Conservation (phyloP, 1,140 invertebrate species). For the Drosophila nigromelanica region DNA sequence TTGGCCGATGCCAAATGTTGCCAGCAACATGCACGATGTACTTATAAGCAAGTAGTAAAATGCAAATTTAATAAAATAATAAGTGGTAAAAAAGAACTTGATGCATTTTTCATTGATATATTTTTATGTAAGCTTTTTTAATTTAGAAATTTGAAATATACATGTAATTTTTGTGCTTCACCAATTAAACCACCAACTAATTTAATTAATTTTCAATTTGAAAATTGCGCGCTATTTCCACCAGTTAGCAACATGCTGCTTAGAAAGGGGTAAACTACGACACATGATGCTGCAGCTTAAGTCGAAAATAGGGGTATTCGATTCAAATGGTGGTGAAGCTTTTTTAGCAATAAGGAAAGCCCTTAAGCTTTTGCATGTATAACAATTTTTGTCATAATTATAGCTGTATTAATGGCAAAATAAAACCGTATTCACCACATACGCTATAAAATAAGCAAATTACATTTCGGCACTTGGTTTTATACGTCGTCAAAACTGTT, state of each 20-base stretch:
- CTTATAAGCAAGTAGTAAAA: neutral
- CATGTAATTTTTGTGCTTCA: too few species aligned
- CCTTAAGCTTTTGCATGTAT: neutral
- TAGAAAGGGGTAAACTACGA: conserved; percentile 5
- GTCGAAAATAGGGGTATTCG: neutral
- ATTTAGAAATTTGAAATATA: neutral
- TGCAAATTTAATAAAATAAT: neutral
- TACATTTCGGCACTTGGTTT: neutral
- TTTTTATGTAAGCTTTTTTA: neutral
- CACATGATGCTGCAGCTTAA: conserved; percentile 3
- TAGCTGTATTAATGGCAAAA: neutral
- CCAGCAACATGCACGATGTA: conserved; percentile 22
- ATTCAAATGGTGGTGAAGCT: neutral
- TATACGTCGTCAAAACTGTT: neutral
- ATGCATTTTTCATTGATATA: neutral
- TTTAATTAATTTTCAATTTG: neutral
- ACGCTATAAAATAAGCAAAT: neutral
- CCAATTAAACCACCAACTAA: too few species aligned
- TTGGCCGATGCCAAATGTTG: conserved; percentile 19
- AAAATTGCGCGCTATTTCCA: conserved; percentile 9
- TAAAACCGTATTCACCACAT: neutral
- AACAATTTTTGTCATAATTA: conserved; percentile 1
- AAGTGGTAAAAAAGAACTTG: neutral
- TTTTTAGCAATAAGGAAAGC: neutral
- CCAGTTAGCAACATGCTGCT: conserved; percentile 14